phyloP scores from a whole-genome alignment of 2,113 vertebrate species.

The Opisthocomus hoazin region DNA sequence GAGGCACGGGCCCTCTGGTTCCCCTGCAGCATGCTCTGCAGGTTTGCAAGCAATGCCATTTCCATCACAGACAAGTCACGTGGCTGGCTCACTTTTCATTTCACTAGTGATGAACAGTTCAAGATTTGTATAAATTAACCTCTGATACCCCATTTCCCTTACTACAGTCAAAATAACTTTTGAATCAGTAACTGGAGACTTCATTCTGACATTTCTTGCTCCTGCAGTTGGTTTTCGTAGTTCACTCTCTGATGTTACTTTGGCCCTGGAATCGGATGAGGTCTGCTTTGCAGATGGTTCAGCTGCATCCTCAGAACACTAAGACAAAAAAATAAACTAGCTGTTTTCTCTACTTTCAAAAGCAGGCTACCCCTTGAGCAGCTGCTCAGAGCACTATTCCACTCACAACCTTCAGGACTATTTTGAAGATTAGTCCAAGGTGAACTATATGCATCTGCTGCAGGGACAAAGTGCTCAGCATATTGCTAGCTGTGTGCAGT shows the following conservation, averaged over 20 bases:
- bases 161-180: not conserved
- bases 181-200: not conserved
- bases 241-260: fast-evolving
- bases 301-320: not conserved
- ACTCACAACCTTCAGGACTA: not conserved
- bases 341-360: not conserved
- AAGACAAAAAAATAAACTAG: not conserved
- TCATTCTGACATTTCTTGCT: not conserved
- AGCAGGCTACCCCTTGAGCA: not conserved
- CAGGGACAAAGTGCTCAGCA: not conserved
- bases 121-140: not conserved
- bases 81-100: not conserved
- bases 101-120: not conserved
- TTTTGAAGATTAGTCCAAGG: not conserved
- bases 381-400: not conserved
- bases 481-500: not conserved
- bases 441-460: not conserved
- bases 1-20: not conserved
- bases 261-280: not conserved
- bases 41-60: fast-evolving
- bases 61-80: fast-evolving
- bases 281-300: not conserved
- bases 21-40: fast-evolving
- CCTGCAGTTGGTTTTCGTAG: not conserved
- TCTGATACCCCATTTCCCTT: not conserved